Percentiles rank a stretch among this genome's conserved stretches.
phyloP scores from a whole-genome alignment of 2,797 vertebrate species.

The Petrocephalus schoutedeni region DNA sequence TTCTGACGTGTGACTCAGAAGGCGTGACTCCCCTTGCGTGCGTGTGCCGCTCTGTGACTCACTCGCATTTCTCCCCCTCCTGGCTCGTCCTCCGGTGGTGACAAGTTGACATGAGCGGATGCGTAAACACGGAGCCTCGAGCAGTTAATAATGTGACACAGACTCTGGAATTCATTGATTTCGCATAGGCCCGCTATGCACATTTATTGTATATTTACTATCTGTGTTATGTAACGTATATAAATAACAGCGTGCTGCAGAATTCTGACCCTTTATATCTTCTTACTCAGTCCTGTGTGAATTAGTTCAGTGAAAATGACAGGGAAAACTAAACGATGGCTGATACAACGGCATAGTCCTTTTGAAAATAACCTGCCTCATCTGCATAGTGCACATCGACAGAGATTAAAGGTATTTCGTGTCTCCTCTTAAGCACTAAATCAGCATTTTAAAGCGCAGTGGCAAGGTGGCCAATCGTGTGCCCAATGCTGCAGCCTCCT shows the following conservation, averaged over 20 bases:
- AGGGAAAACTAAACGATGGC: not conserved
- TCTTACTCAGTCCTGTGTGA: not conserved
- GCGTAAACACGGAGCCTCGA: not conserved
- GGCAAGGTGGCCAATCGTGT: not conserved
- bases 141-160: not conserved
- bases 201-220: not conserved
- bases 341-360: not conserved
- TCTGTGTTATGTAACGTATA: not conserved
- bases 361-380: not conserved
- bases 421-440: not conserved
- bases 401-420: not conserved
- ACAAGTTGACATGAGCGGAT: not conserved
- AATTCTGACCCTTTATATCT: not conserved
- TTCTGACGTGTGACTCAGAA: not conserved
- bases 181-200: not conserved
- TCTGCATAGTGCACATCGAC: constrained; percentile 13
- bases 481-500: not conserved
- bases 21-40: not conserved
- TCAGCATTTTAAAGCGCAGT: constrained; percentile 20
- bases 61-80: not conserved
- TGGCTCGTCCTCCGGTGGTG: not conserved
- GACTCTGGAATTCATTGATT: not conserved
- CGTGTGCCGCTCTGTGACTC: not conserved
- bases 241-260: not conserved
- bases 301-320: not conserved